phyloP scores from a whole-genome alignment of 2,888 invertebrate genomes.

The Cantharis rustica region DNA sequence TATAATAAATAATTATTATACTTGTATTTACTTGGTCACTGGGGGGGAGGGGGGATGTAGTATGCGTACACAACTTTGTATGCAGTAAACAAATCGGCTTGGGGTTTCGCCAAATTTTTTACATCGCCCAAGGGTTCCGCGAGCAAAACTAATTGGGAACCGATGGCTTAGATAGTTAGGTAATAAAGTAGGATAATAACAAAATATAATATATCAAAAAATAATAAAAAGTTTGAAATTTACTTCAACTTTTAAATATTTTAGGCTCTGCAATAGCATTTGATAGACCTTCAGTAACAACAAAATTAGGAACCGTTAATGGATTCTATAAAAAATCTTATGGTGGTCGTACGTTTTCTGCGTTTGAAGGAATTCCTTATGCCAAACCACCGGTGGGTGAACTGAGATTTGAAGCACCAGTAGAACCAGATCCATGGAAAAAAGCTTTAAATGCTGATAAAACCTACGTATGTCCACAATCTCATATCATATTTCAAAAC shows the following conservation, averaged over 20 bases:
- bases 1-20: too few relatives aligned
- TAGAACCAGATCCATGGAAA: background rate
- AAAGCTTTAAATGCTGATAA: background rate
- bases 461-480: background rate
- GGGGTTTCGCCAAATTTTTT: too few relatives aligned
- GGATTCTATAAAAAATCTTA: conserved; percentile 4
- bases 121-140: too few relatives aligned
- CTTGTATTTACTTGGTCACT: too few relatives aligned
- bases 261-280: conserved; percentile 2
- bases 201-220: too few relatives aligned
- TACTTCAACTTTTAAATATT: background rate
- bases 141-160: too few relatives aligned
- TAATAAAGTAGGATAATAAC: too few relatives aligned
- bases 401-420: conserved; percentile 7
- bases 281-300: background rate
- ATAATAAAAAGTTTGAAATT: too few relatives aligned
- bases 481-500: background rate
- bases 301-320: background rate
- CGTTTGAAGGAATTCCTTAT: conserved; percentile 12
- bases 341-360: background rate
- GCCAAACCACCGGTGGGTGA: conserved; percentile 14
- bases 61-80: too few relatives aligned
- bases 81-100: too few relatives aligned
- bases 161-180: too few relatives aligned
- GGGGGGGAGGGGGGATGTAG: too few relatives aligned